Evolutionary conservation across 1,140 invertebrate species (phyloP), one percentile per base, ranked within the genome.

Genomic region (Drosophila suzukii): DNA sequence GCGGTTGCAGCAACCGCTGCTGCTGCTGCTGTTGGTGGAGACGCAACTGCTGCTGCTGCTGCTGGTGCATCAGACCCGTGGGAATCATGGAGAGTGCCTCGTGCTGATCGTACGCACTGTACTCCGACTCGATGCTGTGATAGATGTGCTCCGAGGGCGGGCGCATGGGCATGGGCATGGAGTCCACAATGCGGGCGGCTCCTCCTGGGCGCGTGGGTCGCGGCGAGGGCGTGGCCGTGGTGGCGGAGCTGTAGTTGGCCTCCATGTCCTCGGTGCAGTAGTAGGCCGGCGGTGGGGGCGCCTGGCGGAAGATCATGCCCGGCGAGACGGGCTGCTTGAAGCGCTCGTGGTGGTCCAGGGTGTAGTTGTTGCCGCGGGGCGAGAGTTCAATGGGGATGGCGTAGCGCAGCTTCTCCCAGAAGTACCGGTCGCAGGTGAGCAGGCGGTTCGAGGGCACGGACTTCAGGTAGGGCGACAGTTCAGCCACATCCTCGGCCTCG

Each of bases 391-490:
- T 94, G 30, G 97, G 97, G 95, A 99, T 96, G 71, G 96, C 96
- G 93, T 97, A 98, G 70, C 96, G 94, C 38, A 98, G 93, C 82
- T 97, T 95, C 91, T 98, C 97, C 97, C 97, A 98, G 93, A 98
- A 98, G 84, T 96, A 94, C 79, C 96, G 97, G 86, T 98, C 97
- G 71, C 96, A 96, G 96, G 97, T 98, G 72, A 95, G 94, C n/a
- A 98, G 93, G 44, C 96, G 94, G 8, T 96, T 94, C 15, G 94
- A 95, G 7, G 95, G 95, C 77, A 95, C 95, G 6, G 97, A 97
- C 89, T 98, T 97, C 8, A 98, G 93, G 88, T 98, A 98, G 1
- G 97, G 95, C 78, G 97, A 94, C 36, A 98, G 93, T 91, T 98
- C 97, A 4, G 96, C 96, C 83, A 98, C 97, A 41, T 97, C 94